Conservation (phyloP, 2,888 invertebrate genomes). For the Aelia acuminata region DNA sequence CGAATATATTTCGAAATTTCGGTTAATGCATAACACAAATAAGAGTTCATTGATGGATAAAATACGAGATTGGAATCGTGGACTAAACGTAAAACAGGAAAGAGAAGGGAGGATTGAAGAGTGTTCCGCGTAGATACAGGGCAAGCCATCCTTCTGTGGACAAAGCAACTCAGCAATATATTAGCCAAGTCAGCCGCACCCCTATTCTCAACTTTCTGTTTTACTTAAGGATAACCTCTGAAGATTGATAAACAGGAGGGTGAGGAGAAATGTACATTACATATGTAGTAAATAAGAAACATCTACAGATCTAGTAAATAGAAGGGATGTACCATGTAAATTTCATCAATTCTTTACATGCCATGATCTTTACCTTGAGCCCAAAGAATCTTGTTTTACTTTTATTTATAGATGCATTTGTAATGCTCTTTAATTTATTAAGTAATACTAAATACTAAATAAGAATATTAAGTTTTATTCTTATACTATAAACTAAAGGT, state of each 20-base stretch:
- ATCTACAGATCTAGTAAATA: too few species aligned
- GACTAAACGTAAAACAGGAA: background rate
- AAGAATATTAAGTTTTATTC: too few species aligned
- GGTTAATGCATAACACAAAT: background rate
- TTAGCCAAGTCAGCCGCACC: background rate
- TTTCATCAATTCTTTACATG: too few species aligned
- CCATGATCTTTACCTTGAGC: too few species aligned
- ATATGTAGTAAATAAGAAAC: background rate
- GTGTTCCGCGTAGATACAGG: background rate
- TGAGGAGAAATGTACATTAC: too few species aligned
- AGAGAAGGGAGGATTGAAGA: background rate
- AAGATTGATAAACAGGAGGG: background rate
- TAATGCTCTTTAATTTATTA: too few species aligned
- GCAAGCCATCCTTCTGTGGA: background rate
- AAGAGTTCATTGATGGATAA: background rate
- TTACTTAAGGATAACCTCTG: background rate
- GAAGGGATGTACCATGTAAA: too few species aligned
- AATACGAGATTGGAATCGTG: background rate
- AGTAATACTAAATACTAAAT: too few species aligned
- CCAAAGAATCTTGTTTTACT: too few species aligned
- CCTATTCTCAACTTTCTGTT: background rate
- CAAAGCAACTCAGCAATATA: background rate
- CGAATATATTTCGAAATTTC: too few species aligned
- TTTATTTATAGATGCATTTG: too few species aligned
- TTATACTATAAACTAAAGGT: too few species aligned